Percentiles rank a stretch among this genome's conserved stretches.
These are phyloP conservation scores for Drosophila atripex DNA, from an alignment of 2,888 invertebrate genomes.

Conservation along the genomic window DNA sequence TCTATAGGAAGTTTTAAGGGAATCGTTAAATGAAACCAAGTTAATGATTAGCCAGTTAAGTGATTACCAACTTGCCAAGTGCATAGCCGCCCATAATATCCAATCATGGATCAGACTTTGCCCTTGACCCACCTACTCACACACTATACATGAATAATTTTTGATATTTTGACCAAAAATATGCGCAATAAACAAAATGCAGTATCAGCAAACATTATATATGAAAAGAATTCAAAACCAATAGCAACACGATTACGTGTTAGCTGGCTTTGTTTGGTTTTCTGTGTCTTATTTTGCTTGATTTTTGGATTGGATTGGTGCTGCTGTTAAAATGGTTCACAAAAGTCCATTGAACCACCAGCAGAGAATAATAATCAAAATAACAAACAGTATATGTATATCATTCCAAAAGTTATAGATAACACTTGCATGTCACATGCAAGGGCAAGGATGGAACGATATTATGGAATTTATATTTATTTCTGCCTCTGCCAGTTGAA, in stretches of 20 bases:
- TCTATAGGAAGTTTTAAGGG: too few species aligned
- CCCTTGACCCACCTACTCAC: too few species aligned
- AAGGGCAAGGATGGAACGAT: background rate
- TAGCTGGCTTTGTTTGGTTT: background rate
- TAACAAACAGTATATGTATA: background rate
- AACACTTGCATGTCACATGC: constrained; percentile 19
- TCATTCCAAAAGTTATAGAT: constrained; percentile 3
- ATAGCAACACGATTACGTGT: constrained; percentile 23
- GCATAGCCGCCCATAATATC: too few species aligned
- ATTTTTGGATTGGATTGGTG: constrained; percentile 1
- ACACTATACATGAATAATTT: constrained; percentile 2
- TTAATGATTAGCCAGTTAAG: too few species aligned
- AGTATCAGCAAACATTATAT: constrained; percentile 24
- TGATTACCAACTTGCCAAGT: too few species aligned
- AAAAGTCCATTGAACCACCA: constrained; percentile 39
- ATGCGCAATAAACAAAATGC: constrained; percentile 33
- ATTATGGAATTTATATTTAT: background rate
- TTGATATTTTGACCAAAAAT: constrained; percentile 18
- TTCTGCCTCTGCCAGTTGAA: too few species aligned
- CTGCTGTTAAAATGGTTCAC: constrained; percentile 11
- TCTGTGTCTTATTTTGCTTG: constrained; percentile 2
- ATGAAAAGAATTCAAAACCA: background rate
- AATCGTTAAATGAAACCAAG: too few species aligned
- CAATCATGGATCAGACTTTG: constrained; percentile 13
- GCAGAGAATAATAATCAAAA: constrained; percentile 6